These are phyloP conservation scores for Haliclystus octoradiatus DNA, from an alignment of 30 jellyfish, hydroid and myxozoan genomes.

Conservation along the genomic window DNA sequence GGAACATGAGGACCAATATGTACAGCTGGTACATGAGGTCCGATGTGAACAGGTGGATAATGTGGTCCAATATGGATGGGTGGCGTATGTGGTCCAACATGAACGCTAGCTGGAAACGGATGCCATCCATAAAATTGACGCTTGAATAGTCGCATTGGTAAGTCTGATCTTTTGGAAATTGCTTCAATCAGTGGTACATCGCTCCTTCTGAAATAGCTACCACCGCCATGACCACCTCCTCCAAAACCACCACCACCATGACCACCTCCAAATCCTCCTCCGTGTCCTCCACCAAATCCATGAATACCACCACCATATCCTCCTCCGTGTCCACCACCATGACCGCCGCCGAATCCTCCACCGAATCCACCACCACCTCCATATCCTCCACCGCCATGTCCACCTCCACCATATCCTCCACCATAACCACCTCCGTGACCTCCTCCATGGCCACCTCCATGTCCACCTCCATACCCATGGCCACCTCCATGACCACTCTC, in stretches of 20 bases:
- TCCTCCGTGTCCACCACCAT: slow-evolving; percentile 40
- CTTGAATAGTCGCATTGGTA: not conserved
- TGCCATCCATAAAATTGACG: slow-evolving; percentile 90
- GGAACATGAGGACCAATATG: slow-evolving; percentile 97
- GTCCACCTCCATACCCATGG: slow-evolving; percentile 19
- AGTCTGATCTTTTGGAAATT: not conserved
- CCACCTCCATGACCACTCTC: slow-evolving; percentile 51
- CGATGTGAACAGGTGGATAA: slow-evolving; percentile 95
- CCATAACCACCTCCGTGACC: slow-evolving; percentile 44
- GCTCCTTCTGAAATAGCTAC: slow-evolving; percentile 11
- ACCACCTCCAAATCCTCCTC: slow-evolving; percentile 49
- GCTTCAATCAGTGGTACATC: not conserved
- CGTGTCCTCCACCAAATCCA: slow-evolving; percentile 31
- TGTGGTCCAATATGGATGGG: slow-evolving; percentile 97
- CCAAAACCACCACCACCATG: slow-evolving; percentile 36
- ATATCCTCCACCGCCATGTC: slow-evolving; percentile 50
- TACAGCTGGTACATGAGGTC: slow-evolving; percentile 97
- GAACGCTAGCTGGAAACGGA: slow-evolving; percentile 97
- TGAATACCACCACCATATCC: slow-evolving; percentile 48
- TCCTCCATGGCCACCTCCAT: slow-evolving; percentile 30
- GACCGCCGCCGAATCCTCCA: slow-evolving; percentile 37
- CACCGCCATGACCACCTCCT: slow-evolving; percentile 26
- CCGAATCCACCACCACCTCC: slow-evolving; percentile 48
- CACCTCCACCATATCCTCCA: slow-evolving; percentile 45
- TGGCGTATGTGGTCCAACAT: slow-evolving; percentile 97